phyloP scores from a whole-genome alignment of 2,113 vertebrate species.

The Paramisgurnus dabryanus region DNA sequence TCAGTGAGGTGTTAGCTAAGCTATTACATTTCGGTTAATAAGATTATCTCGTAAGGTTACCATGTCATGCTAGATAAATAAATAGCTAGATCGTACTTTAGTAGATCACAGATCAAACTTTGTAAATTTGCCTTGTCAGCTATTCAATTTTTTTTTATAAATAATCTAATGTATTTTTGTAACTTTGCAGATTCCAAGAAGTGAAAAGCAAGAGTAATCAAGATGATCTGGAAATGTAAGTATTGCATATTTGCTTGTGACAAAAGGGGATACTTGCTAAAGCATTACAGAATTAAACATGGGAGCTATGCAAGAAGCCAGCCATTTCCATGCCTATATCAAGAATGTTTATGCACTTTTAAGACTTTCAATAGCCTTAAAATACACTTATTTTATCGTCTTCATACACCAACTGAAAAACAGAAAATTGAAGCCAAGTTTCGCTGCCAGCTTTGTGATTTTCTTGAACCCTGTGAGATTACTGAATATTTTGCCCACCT shows the following conservation, averaged over 20 bases:
- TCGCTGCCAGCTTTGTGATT: conserved; percentile 40
- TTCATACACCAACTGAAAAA: conserved; percentile 36
- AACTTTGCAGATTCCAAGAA: not conserved
- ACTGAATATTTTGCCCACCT: conserved; percentile 31
- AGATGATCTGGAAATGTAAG: conserved; percentile 20
- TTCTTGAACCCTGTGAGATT: conserved; percentile 33
- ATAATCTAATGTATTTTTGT: not conserved
- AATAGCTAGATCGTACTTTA: too few species aligned
- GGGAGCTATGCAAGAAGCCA: conserved; percentile 26
- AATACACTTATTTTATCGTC: conserved; percentile 15
- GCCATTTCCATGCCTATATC: conserved; percentile 16
- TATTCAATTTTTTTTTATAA: not conserved
- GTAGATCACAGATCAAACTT: too few species aligned
- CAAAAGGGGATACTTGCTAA: conserved; percentile 13
- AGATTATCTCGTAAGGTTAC: too few species aligned
- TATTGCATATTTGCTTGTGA: conserved; percentile 17
- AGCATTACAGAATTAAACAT: conserved; percentile 29
- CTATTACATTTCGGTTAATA: too few species aligned
- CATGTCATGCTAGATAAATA: too few species aligned
- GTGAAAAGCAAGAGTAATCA: not conserved
- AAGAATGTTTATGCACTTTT: conserved; percentile 22
- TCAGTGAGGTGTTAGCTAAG: too few species aligned
- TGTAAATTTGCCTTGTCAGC: too few species aligned
- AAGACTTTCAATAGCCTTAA: conserved; percentile 26
- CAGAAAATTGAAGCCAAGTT: conserved; percentile 25